Conservation (phyloP, 2,888 invertebrate genomes). For the Beris chalybata region DNA sequence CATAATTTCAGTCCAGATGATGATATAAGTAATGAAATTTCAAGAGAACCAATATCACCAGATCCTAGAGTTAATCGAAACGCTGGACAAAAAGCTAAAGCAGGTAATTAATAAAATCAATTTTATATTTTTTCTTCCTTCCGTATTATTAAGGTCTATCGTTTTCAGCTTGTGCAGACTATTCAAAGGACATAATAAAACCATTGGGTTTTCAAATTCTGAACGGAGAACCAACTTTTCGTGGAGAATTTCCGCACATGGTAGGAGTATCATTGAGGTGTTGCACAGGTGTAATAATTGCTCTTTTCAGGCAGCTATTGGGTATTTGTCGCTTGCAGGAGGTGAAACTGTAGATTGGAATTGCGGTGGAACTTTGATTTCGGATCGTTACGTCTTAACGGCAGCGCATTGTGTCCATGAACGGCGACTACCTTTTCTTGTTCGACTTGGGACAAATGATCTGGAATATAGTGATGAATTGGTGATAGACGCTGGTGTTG, state of each 20-base stretch:
- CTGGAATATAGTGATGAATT: slow-evolving; percentile 40
- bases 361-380: slow-evolving; percentile 50
- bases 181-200: not conserved
- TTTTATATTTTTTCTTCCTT: not conserved
- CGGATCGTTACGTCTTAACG: slow-evolving; percentile 47
- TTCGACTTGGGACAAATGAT: slow-evolving; percentile 45
- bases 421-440: slow-evolving; percentile 43
- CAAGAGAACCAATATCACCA: slow-evolving; percentile 3
- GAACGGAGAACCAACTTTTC: slow-evolving; percentile 44
- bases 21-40: slow-evolving; percentile 18
- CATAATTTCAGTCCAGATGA: slow-evolving; percentile 16
- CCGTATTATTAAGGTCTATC: not conserved
- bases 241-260: slow-evolving; percentile 52
- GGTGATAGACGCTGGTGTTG: slow-evolving; percentile 42
- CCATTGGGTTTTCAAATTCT: slow-evolving; percentile 46
- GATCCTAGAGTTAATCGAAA: not conserved
- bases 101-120: slow-evolving; percentile 1
- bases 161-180: not conserved
- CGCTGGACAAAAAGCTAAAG: slow-evolving; percentile 6
- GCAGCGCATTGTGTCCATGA: slow-evolving; percentile 50
- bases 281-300: slow-evolving; percentile 34
- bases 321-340: slow-evolving; percentile 41
- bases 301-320: slow-evolving; percentile 43
- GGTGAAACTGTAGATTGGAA: slow-evolving; percentile 37
- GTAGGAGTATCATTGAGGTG: slow-evolving; percentile 34